These are phyloP conservation scores for Asbolus verrucosus DNA, from an alignment of 1,140 invertebrate genomes.

Conservation along the genomic window DNA sequence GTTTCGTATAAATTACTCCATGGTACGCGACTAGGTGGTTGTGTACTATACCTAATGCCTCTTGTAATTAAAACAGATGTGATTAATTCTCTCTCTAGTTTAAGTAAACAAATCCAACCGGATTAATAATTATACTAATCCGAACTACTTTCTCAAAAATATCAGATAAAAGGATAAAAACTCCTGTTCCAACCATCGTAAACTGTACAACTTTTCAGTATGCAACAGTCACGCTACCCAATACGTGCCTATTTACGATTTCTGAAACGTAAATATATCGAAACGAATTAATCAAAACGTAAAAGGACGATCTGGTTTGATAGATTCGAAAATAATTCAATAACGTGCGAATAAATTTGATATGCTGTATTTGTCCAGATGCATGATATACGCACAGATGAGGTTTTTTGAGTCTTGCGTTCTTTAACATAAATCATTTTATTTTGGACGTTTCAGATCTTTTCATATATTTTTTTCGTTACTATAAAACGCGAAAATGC, in stretches of 20 bases:
- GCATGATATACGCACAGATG: not conserved
- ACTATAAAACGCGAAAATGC: constrained; percentile 28
- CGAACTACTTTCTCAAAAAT: constrained; percentile 1
- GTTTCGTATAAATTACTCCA: constrained; percentile 48
- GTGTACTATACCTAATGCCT: constrained; percentile 42
- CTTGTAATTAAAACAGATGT: constrained; percentile 48
- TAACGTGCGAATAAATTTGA: not conserved
- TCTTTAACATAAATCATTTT: constrained; percentile 20
- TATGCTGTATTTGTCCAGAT: not conserved
- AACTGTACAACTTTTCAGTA: not conserved
- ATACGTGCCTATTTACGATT: constrained; percentile 18
- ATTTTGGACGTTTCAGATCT: constrained; percentile 9
- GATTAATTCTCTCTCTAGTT: constrained; percentile 46
- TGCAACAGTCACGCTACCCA: not conserved
- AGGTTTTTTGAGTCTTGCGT: constrained; percentile 1
- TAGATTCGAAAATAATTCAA: constrained; percentile 33
- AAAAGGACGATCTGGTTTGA: constrained; percentile 11
- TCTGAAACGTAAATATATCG: constrained; percentile 23
- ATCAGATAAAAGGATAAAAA: not conserved
- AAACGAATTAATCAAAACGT: constrained; percentile 24
- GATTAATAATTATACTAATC: constrained; percentile 39
- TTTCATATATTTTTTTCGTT: constrained; percentile 1
- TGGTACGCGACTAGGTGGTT: constrained; percentile 39
- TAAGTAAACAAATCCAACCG: constrained; percentile 43
- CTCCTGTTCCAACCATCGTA: not conserved